These are phyloP conservation scores for Orthosia cruda DNA, from an alignment of 2,888 invertebrate genomes.

Conservation along the genomic window DNA sequence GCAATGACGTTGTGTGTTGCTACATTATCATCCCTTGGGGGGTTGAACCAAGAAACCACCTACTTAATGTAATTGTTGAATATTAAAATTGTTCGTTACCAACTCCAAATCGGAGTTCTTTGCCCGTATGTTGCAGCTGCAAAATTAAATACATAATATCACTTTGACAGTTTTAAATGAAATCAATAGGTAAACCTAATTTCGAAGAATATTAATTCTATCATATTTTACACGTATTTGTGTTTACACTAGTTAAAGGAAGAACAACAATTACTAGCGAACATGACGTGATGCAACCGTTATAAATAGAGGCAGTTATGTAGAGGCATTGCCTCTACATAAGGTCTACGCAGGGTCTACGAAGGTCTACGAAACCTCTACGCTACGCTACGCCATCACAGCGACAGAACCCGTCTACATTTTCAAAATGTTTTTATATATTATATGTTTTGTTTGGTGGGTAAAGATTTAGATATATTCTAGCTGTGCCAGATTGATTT, in stretches of 20 bases:
- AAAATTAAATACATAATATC: neutral
- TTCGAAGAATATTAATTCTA: neutral
- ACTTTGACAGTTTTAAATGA: neutral
- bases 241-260: neutral
- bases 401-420: neutral
- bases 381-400: neutral
- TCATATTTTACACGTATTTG: neutral
- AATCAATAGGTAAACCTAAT: neutral
- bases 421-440: conserved; percentile 4
- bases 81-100: neutral
- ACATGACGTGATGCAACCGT: neutral
- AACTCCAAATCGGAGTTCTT: neutral
- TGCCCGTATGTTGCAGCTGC: neutral
- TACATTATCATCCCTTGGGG: neutral
- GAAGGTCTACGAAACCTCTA: neutral
- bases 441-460: neutral
- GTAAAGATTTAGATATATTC: too few relatives aligned
- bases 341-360: conserved; percentile 1
- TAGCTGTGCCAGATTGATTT: too few relatives aligned
- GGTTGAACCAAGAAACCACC: neutral
- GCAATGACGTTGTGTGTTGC: neutral
- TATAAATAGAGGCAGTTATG: too few relatives aligned
- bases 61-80: neutral
- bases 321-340: neutral
- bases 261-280: neutral